Base-by-base conservation (phyloP, 2,888 invertebrate genomes). In the Leptopterna dolabrata region DNA sequence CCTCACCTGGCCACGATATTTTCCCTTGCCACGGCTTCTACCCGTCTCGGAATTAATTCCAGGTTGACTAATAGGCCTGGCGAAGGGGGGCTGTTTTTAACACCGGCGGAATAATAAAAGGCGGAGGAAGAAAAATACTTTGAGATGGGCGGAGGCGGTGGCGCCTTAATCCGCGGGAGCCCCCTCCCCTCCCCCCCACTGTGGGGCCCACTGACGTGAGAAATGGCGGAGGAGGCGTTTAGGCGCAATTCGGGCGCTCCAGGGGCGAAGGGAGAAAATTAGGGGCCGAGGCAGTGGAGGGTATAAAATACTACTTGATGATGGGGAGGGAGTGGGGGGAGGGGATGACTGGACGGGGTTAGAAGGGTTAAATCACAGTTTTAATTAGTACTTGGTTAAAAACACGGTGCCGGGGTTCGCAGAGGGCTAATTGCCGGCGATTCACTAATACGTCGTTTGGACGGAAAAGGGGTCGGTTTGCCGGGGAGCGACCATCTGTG, bases 401-500 rank as follows among this genome's bases (percentile, higher is more conserved):
- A 78, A 78, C 78, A 73, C 73, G n/a, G 81, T 41, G 45, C 24
- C 24, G 6, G 36, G 70, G 83, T 83, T 70, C 70, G 55, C 83
- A 70, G 70, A 36, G 29, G 70, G 85, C 85, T 85, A 85, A 85
- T 85, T 85, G 76, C 85, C 45, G 29, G 45, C 85, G 76, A 85
- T 85, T 76, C 76, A 76, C 85, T 85, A 85, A 85, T 85, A 85
- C 85, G 27, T 85, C 85, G 73, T 47, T 51, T 16, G n/a, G 76
- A 29, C 73, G 81, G 81, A 55, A 78, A 81, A 76, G 76, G 14
- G 55, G 47, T 55, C 16, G 47, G 81, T 81, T 81, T 78, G 51
- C 78, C 43, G 55, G 55, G 47, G 83, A 45, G 27, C 45, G 71
- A 85, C 85, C 85, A 85, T 85, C 85, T 85, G 85, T 73, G 85